Conservation (phyloP, 2,888 invertebrate species). For the Chorisops tibialis region DNA sequence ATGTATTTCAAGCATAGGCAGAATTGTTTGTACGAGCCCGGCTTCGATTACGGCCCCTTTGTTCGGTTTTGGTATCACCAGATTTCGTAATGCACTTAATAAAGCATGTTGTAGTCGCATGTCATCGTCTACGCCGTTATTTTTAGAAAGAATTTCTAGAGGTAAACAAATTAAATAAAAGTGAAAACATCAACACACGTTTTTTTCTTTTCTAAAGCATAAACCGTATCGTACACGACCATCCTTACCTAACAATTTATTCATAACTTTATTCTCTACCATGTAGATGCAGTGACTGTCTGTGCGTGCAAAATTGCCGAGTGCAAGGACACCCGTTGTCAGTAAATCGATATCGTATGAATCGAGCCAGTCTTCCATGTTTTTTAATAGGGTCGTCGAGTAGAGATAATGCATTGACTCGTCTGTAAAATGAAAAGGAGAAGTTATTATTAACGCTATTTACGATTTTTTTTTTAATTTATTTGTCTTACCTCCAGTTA, state of each 20-base stretch:
- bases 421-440: conserved; percentile 56
- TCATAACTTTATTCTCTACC: conserved; percentile 74
- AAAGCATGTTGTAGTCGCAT: conserved; percentile 55
- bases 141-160: conserved; percentile 54
- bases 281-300: conserved; percentile 81
- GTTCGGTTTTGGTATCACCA: conserved; percentile 70
- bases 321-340: conserved; percentile 78
- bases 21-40: conserved; percentile 69
- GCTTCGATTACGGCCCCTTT: conserved; percentile 69
- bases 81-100: conserved; percentile 71
- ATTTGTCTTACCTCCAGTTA: conserved; percentile 89
- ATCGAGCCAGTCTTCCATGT: conserved; percentile 73
- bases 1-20: conserved; percentile 65
- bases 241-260: conserved; percentile 61
- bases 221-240: background rate
- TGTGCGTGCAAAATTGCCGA: conserved; percentile 86
- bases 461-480: no score
- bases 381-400: conserved; percentile 65
- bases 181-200: background rate
- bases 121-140: conserved; percentile 60
- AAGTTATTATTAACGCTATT: no score
- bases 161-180: conserved; percentile 18
- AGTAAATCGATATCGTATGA: conserved; percentile 70
- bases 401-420: conserved; percentile 85
- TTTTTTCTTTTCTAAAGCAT: background rate